Conservation (phyloP, 2,888 invertebrate genomes). For the Drosophila lutescens region DNA sequence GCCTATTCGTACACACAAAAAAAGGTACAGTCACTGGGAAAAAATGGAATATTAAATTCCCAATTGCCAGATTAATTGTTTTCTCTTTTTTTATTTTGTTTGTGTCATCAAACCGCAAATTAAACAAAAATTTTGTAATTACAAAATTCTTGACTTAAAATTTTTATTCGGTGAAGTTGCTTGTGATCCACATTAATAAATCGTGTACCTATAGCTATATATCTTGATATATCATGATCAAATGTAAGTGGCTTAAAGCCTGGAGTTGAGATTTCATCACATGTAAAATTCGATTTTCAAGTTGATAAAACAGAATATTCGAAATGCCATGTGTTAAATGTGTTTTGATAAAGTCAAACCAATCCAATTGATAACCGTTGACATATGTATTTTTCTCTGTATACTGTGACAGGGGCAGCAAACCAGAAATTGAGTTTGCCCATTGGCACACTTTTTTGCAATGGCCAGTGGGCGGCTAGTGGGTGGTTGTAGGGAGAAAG, state of each 20-base stretch:
- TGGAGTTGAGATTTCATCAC: too few relatives aligned
- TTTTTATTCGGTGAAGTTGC: too few relatives aligned
- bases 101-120: too few relatives aligned
- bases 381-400: slow-evolving; percentile 5
- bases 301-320: not conserved
- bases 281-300: not conserved
- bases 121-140: too few relatives aligned
- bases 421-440: slow-evolving; percentile 54
- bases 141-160: too few relatives aligned
- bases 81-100: too few relatives aligned
- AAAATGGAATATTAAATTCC: not conserved
- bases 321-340: not conserved
- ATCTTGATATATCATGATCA: too few relatives aligned
- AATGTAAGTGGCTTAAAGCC: too few relatives aligned
- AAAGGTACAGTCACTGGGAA: slow-evolving; percentile 1
- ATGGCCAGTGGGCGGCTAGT: slow-evolving; percentile 15
- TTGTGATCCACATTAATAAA: too few relatives aligned
- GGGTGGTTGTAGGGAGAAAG: not conserved
- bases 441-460: slow-evolving; percentile 65
- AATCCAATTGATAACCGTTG: not conserved
- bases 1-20: slow-evolving; percentile 8
- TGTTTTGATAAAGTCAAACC: not conserved
- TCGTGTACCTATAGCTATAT: too few relatives aligned
- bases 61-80: not conserved
- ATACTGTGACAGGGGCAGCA: not conserved